phyloP scores from a whole-genome alignment of 2,888 invertebrate species.

The Drosophila ezoana region DNA sequence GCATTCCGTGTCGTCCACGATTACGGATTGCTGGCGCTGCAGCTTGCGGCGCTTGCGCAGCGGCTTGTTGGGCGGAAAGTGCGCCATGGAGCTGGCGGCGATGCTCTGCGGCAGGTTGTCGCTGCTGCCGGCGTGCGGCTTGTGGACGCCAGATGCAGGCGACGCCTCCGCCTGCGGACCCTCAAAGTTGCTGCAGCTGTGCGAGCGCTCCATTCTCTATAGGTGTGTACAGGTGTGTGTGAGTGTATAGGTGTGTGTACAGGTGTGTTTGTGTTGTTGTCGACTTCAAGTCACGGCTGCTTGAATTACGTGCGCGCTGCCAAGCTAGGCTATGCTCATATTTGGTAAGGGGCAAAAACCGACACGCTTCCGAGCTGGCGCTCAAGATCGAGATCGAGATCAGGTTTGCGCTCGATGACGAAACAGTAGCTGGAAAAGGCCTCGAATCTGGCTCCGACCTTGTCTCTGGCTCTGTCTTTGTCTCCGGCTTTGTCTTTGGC shows the following conservation, averaged over 20 bases:
- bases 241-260: background rate
- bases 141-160: slow-evolving; percentile 7
- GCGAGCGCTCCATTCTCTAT: slow-evolving; percentile 64
- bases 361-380: slow-evolving; percentile 46
- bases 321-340: slow-evolving; percentile 54
- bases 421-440: slow-evolving; percentile 10
- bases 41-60: slow-evolving; percentile 70
- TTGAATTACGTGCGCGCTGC: slow-evolving; percentile 40
- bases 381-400: slow-evolving; percentile 34
- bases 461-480: background rate
- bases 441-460: background rate
- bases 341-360: slow-evolving; percentile 64
- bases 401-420: slow-evolving; percentile 18
- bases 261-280: background rate
- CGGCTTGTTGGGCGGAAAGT: slow-evolving; percentile 66
- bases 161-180: slow-evolving; percentile 17
- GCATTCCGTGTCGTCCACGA: slow-evolving; percentile 52
- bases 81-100: slow-evolving; percentile 23
- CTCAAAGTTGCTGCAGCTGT: slow-evolving; percentile 70
- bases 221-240: background rate
- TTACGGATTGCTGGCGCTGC: slow-evolving; percentile 70
- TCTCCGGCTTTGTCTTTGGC: background rate
- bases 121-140: slow-evolving; percentile 56
- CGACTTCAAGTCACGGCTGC: slow-evolving; percentile 46
- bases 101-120: slow-evolving; percentile 57